Conservation (phyloP, 2,797 vertebrate genomes). For the Discoglossus pictus region DNA sequence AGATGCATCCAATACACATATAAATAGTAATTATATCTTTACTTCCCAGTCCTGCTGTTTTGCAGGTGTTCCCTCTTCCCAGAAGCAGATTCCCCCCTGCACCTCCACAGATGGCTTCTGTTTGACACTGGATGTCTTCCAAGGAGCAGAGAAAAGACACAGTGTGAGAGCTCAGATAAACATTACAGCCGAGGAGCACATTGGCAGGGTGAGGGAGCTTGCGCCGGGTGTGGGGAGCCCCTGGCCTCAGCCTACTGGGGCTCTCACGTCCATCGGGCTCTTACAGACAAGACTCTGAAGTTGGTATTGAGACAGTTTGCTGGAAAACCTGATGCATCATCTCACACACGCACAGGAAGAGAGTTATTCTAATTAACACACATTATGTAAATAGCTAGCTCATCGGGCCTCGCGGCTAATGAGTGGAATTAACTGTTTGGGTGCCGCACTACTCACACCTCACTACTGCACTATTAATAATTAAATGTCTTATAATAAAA, state of each 20-base stretch:
- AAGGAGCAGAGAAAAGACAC: slow-evolving; percentile 18
- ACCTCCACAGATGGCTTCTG: slow-evolving; percentile 35
- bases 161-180: slow-evolving; percentile 28
- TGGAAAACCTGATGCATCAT: slow-evolving; percentile 24
- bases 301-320: neutral
- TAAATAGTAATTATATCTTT: too few species aligned
- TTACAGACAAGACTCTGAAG: slow-evolving; percentile 3
- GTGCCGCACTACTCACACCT: too few species aligned
- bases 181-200: neutral
- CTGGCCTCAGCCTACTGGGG: neutral
- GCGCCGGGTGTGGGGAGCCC: neutral
- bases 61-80: slow-evolving; percentile 31
- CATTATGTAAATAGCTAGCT: neutral
- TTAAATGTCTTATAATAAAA: too few species aligned
- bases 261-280: slow-evolving; percentile 1
- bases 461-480: too few species aligned
- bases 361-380: neutral
- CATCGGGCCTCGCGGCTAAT: too few species aligned
- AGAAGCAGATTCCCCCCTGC: slow-evolving; percentile 26
- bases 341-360: slow-evolving; percentile 10
- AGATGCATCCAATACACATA: too few species aligned
- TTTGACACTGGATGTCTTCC: slow-evolving; percentile 26
- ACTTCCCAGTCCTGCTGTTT: too few species aligned
- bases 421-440: too few species aligned
- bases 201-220: neutral